Conservation (phyloP, 2,113 vertebrate species). For the Rhinogobius similis region DNA sequence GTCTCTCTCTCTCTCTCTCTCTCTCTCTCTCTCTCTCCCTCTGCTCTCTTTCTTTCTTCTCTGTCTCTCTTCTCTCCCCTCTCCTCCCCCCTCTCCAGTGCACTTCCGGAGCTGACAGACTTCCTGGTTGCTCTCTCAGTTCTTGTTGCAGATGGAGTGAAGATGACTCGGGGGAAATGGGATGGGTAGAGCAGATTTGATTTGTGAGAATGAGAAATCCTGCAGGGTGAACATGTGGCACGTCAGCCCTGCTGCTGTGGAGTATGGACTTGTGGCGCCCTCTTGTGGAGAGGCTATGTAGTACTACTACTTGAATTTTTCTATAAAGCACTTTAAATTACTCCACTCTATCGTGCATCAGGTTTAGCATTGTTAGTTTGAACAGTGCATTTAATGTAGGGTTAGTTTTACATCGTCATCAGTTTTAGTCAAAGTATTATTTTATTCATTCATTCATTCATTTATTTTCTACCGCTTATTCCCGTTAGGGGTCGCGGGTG, state of each 20-base stretch:
- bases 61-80: background rate
- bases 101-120: slow-evolving; percentile 61
- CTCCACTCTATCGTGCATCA: too few species aligned
- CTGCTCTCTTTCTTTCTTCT: background rate
- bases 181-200: slow-evolving; percentile 9
- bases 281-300: slow-evolving; percentile 52
- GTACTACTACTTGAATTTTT: background rate
- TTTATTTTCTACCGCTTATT: too few species aligned
- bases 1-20: too few species aligned
- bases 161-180: slow-evolving; percentile 27
- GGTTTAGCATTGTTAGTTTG: too few species aligned
- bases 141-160: slow-evolving; percentile 16
- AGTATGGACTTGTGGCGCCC: slow-evolving; percentile 33
- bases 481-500: too few species aligned
- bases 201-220: slow-evolving; percentile 29
- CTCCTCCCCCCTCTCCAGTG: slow-evolving; percentile 37
- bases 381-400: too few species aligned
- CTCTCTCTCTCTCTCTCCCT: too few species aligned
- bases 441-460: too few species aligned
- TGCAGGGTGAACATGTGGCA: background rate
- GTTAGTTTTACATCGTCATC: too few species aligned
- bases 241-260: too few species aligned
- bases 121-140: slow-evolving; percentile 30
- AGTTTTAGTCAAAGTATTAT: too few species aligned
- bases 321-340: too few species aligned